Base-by-base conservation (phyloP, 1,140 invertebrate species). In the Drosophila subpulchrella region DNA sequence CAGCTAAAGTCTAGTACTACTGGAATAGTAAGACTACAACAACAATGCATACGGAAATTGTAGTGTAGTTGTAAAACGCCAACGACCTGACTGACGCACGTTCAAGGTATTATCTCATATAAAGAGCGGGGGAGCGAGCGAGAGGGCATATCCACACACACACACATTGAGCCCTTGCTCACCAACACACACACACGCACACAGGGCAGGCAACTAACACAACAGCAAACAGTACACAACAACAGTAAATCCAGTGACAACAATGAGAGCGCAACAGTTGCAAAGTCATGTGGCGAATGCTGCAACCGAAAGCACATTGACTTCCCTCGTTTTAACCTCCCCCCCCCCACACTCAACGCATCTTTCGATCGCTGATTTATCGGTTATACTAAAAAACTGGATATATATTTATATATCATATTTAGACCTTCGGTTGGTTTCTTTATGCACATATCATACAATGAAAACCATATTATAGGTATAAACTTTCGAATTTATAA, bases 21-120 rank as follows among this genome's bases (percentile, higher is more conserved):
- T 46, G 12, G 38, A 34, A 42, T 47, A 55, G 32, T 47, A 55
- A 30, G 68, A 47, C 47, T 70, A 30, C 46, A 68, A 46, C 44
- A 57, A 73, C 66, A 70, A 60, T 46, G 57, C 34, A 62, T 62
- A 46, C 38, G 30, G 34, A 56, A 81, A 56, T 71, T 81, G 72
- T 70, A 72, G 59, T 70, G 74, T 76, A 77, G 83, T 90, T 85
- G 80, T 75, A 78, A 88, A 74, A 81, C 84, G 84, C 60, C 88
- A 82, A 78, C 81, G 79, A 82, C 79, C 88, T 91, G 88, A 84
- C 89, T 91, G 88, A 84, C 89, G 81, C 83, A 89, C 83, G 89
- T 91, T 88, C 88, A 91, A 91, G 88, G 88, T 91, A 91, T 91
- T 91, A 91, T 91, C 88, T 84, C 88, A 91, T 81, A 85, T 59